These are phyloP conservation scores for Meteorus cinctellus DNA, from an alignment of 2,888 invertebrate genomes.

Conservation along the genomic window DNA sequence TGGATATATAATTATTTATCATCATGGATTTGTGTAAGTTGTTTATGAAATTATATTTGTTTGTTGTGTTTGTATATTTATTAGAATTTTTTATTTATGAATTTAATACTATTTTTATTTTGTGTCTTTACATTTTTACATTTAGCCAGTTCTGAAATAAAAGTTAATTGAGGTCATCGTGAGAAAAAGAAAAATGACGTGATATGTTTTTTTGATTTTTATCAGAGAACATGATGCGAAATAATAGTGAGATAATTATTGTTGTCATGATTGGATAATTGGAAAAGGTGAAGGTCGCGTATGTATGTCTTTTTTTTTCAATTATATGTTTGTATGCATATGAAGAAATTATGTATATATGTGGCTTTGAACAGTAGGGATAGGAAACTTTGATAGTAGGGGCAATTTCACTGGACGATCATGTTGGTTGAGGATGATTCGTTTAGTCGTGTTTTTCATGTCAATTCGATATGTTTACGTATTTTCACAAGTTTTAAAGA, in stretches of 20 bases:
- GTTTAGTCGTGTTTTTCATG: background rate
- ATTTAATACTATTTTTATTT: background rate
- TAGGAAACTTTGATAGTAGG: background rate
- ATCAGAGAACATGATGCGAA: background rate
- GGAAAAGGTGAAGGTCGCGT: background rate
- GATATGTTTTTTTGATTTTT: background rate
- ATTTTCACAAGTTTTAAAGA: too few species aligned
- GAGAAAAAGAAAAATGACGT: background rate
- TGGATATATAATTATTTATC: background rate
- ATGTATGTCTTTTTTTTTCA: background rate
- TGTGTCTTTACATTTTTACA: background rate
- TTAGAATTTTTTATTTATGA: background rate
- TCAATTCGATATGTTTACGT: background rate
- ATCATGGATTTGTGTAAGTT: background rate
- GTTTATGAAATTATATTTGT: background rate
- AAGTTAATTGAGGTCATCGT: slow-evolving; percentile 1
- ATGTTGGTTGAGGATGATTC: background rate
- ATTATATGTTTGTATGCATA: background rate
- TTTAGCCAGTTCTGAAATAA: background rate
- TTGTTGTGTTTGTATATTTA: background rate
- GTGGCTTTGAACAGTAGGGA: background rate
- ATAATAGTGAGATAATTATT: background rate
- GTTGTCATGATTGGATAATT: background rate
- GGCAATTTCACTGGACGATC: background rate
- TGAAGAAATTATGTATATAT: too few species aligned